Evolutionary conservation across 2,113 vertebrate species (phyloP).

Genomic region (Myanophis thanlyinensis): DNA sequence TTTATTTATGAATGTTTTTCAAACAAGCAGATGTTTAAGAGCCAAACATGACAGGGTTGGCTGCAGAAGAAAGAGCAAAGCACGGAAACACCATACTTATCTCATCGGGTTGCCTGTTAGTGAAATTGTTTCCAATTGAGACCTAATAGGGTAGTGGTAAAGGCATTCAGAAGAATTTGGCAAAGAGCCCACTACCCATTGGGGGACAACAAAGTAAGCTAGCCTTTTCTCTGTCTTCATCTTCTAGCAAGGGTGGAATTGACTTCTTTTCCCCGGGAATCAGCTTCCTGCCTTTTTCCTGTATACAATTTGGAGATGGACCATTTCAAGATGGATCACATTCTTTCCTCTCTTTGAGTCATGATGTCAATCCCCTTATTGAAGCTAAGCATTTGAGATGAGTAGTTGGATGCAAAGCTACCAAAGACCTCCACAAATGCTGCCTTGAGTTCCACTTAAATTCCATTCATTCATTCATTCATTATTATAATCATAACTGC

Average conservation of each 20-base stretch:
- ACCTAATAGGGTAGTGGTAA: conserved; percentile 36
- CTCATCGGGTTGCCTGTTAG: conserved; percentile 47
- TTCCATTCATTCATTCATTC: too few species aligned
- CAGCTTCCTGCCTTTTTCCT: conserved; percentile 15
- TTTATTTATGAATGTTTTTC: conserved; percentile 56
- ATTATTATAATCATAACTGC: neutral
- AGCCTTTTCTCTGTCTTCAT: conserved; percentile 2
- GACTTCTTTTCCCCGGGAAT: conserved; percentile 8
- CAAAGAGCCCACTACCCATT: conserved; percentile 27
- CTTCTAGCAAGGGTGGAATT: neutral
- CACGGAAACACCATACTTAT: conserved; percentile 47
- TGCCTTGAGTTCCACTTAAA: neutral
- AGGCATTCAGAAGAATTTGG: conserved; percentile 25
- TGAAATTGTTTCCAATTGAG: conserved; percentile 61
- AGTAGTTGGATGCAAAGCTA: too few species aligned
- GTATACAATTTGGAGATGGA: neutral
- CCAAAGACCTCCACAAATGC: too few species aligned
- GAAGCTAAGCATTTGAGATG: neutral
- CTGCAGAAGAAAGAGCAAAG: conserved; percentile 35
- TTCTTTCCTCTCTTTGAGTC: neutral
- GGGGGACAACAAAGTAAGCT: conserved; percentile 6
- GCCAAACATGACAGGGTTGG: conserved; percentile 17
- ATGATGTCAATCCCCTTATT: neutral
- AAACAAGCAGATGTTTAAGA: conserved; percentile 41
- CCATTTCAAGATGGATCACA: neutral